These are phyloP conservation scores for Euphonia xanthogaster DNA, from an alignment of 2,797 vertebrate species.

Conservation along the genomic window DNA sequence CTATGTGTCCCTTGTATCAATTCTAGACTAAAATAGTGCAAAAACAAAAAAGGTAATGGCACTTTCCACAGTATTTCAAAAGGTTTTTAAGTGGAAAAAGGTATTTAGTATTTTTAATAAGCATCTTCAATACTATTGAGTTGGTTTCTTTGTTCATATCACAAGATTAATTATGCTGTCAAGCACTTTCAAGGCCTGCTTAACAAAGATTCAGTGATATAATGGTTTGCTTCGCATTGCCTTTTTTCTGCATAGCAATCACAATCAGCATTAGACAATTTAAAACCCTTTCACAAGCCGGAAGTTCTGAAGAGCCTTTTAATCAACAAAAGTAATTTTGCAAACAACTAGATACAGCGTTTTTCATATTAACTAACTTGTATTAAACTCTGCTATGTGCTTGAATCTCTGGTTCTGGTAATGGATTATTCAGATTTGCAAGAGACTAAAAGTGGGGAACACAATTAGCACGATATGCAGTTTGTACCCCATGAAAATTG, in stretches of 20 bases:
- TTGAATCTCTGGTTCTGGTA: conserved; percentile 59
- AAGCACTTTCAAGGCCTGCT: conserved; percentile 98
- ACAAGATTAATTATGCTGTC: conserved; percentile 99
- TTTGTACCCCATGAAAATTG: conserved; percentile 29
- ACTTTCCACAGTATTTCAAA: conserved; percentile 83
- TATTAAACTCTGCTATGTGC: conserved; percentile 75
- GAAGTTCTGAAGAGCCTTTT: conserved; percentile 91
- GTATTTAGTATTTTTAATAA: conserved; percentile 99
- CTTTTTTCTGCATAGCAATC: conserved; percentile 94
- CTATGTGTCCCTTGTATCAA: conserved; percentile 76
- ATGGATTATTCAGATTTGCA: conserved; percentile 65
- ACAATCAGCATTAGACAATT: conserved; percentile 98
- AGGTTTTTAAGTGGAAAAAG: conserved; percentile 84
- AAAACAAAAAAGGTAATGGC: conserved; percentile 86
- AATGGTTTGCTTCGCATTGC: conserved; percentile 89
- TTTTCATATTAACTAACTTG: conserved; percentile 85
- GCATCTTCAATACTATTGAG: conserved; percentile 99
- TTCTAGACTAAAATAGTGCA: conserved; percentile 80
- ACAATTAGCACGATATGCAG: conserved; percentile 4
- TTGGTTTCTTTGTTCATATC: conserved; percentile 99
- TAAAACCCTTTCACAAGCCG: conserved; percentile 91
- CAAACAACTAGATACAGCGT: conserved; percentile 86
- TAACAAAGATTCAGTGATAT: conserved; percentile 99
- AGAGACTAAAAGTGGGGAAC: conserved; percentile 42
- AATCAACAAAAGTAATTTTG: conserved; percentile 96